Evolutionary conservation across 1,140 invertebrate genomes (phyloP).

Genomic region (Drosophila ambigua): DNA sequence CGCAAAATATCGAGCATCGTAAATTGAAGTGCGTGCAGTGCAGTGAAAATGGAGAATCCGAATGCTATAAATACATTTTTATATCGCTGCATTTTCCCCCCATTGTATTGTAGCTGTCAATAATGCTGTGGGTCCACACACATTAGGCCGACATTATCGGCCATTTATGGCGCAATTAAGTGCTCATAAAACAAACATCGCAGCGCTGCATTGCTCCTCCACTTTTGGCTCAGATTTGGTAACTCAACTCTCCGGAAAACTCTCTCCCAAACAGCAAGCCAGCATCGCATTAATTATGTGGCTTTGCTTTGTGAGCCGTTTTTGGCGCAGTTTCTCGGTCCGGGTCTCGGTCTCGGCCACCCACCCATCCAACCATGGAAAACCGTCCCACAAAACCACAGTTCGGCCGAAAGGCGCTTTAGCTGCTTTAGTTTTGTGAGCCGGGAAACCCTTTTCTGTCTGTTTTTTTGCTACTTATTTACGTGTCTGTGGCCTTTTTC

Average conservation of each 20-base stretch:
- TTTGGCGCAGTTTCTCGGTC: constrained; percentile 6
- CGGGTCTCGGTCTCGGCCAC: neutral
- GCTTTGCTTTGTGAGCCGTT: constrained; percentile 32
- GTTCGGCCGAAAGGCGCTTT: constrained; percentile 30
- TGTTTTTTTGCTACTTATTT: constrained; percentile 15
- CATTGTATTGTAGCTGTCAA: constrained; percentile 41
- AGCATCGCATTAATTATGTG: constrained; percentile 77
- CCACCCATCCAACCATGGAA: too few species aligned
- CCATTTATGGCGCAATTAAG: constrained; percentile 74
- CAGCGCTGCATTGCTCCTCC: constrained; percentile 2
- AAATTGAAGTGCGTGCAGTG: constrained; percentile 39
- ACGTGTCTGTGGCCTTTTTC: constrained; percentile 27
- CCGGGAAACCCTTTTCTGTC: constrained; percentile 22
- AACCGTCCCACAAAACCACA: constrained; percentile 17
- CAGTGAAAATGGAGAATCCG: constrained; percentile 36
- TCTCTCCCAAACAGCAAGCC: constrained; percentile 22
- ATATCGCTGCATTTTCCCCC: constrained; percentile 32
- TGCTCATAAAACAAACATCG: constrained; percentile 65
- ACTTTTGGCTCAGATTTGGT: constrained; percentile 32
- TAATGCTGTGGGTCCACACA: constrained; percentile 29
- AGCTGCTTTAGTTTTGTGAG: constrained; percentile 7
- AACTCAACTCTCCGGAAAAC: constrained; percentile 11
- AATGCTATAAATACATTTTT: constrained; percentile 53
- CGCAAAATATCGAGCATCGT: constrained; percentile 43
- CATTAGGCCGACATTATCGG: constrained; percentile 57